Conservation (phyloP, 2,113 vertebrate genomes). For the Leucopsar rothschildi region DNA sequence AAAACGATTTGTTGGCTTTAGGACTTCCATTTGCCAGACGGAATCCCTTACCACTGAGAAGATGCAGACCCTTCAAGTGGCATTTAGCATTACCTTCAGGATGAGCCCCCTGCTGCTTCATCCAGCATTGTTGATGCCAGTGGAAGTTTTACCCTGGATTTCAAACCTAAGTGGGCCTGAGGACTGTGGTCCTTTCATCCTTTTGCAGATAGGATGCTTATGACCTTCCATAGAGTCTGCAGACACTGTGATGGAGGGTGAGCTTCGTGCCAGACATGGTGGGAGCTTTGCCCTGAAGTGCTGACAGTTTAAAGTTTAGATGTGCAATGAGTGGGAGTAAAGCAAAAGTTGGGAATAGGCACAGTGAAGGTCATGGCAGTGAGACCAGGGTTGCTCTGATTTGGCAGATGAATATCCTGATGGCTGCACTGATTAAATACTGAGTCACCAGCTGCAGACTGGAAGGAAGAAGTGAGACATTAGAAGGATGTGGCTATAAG, state of each 20-base stretch:
- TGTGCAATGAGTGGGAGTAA: background rate
- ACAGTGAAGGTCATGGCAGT: background rate
- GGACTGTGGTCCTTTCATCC: background rate
- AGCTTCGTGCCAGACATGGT: rapidly evolving
- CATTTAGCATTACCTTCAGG: background rate
- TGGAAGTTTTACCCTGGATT: background rate
- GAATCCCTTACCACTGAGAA: background rate
- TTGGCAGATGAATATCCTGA: conserved; percentile 1
- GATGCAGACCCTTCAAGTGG: background rate
- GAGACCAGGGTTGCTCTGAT: background rate
- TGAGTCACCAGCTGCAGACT: conserved; percentile 4
- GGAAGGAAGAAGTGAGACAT: background rate
- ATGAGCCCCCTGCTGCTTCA: background rate
- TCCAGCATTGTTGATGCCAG: background rate
- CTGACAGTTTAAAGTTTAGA: background rate
- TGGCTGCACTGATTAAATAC: background rate
- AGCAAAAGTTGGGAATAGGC: background rate
- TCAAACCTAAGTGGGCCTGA: background rate
- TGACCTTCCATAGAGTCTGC: background rate
- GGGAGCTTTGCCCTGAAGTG: background rate
- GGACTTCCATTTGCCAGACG: background rate
- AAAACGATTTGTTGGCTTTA: background rate
- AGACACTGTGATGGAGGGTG: background rate
- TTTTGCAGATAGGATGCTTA: background rate
- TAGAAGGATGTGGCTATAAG: background rate